A percentile compares a stretch with the other conserved stretches of the same genome.
These are phyloP conservation scores for Scomber scombrus DNA, from an alignment of 2,113 vertebrate species.

Conservation along the genomic window DNA sequence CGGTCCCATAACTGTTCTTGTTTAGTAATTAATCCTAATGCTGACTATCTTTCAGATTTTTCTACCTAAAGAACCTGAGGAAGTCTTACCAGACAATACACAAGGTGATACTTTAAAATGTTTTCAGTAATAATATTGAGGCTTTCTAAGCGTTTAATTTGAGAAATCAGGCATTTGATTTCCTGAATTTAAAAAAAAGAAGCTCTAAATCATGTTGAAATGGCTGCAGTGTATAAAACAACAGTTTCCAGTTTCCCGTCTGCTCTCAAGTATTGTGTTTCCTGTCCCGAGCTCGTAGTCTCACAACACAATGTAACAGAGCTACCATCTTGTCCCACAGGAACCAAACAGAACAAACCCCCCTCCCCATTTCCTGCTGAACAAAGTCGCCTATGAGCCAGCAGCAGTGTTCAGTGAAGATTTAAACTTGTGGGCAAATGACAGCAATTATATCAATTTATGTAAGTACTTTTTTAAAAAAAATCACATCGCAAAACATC, in stretches of 20 bases:
- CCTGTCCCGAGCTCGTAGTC: background rate
- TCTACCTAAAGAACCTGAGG: background rate
- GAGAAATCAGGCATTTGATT: background rate
- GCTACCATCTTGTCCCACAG: background rate
- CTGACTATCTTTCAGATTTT: background rate
- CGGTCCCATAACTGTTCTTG: no score
- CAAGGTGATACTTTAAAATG: background rate
- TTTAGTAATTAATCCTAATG: background rate
- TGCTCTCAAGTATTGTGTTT: background rate
- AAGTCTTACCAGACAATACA: background rate
- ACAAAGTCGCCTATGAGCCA: background rate
- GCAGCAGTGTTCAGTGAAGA: background rate
- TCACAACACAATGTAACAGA: slow-evolving; percentile 1
- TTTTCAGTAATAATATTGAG: background rate
- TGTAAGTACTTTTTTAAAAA: no score
- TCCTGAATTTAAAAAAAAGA: background rate
- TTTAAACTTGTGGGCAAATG: background rate
- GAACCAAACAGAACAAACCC: background rate
- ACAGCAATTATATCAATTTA: no score
- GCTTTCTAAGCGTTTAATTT: background rate
- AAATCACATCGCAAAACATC: background rate
- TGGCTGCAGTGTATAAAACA: background rate
- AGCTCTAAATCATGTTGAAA: background rate
- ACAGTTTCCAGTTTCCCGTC: background rate
- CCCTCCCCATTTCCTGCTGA: slow-evolving; percentile 3